Evolutionary conservation across 1,140 invertebrate genomes (phyloP).

Genomic region (Drosophila santomea): DNA sequence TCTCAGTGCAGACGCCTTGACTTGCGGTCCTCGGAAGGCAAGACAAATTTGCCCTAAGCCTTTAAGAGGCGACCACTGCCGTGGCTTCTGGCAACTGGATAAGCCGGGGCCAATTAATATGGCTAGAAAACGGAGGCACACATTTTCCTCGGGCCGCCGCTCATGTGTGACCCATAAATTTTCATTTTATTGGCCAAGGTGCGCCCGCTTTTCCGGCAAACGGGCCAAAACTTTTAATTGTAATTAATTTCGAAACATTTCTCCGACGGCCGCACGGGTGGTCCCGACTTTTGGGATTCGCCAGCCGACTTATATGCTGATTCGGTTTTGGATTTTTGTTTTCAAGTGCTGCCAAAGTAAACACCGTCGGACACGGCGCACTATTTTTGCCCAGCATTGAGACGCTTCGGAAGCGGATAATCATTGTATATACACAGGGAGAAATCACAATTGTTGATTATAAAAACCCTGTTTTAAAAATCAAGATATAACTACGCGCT

Average conservation of each 20-base stretch:
- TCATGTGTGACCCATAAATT: constrained; percentile 82
- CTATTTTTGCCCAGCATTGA: constrained; percentile 77
- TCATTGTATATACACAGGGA: neutral
- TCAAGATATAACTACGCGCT: no score
- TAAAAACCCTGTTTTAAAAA: no score
- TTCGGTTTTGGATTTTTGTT: constrained; percentile 49
- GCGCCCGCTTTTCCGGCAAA: constrained; percentile 23
- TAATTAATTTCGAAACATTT: constrained; percentile 74
- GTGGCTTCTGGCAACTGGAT: constrained; percentile 2
- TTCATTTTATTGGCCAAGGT: constrained; percentile 81
- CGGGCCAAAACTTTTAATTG: constrained; percentile 71
- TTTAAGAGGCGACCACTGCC: constrained; percentile 50
- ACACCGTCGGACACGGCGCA: constrained; percentile 61
- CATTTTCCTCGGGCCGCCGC: constrained; percentile 40
- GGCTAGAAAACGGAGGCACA: constrained; percentile 28
- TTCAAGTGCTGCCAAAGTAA: constrained; percentile 81
- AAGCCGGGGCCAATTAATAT: constrained; percentile 69
- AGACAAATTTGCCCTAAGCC: constrained; percentile 70
- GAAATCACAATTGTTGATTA: neutral
- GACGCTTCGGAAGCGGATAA: constrained; percentile 56
- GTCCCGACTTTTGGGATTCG: constrained; percentile 32
- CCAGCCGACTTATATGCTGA: constrained; percentile 33
- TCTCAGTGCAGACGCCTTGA: constrained; percentile 20
- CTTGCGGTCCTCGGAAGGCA: constrained; percentile 60
- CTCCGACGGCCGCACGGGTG: constrained; percentile 51